These are phyloP conservation scores for Anagyrus pseudococci DNA, from an alignment of 2,888 invertebrate species.

Conservation along the genomic window DNA sequence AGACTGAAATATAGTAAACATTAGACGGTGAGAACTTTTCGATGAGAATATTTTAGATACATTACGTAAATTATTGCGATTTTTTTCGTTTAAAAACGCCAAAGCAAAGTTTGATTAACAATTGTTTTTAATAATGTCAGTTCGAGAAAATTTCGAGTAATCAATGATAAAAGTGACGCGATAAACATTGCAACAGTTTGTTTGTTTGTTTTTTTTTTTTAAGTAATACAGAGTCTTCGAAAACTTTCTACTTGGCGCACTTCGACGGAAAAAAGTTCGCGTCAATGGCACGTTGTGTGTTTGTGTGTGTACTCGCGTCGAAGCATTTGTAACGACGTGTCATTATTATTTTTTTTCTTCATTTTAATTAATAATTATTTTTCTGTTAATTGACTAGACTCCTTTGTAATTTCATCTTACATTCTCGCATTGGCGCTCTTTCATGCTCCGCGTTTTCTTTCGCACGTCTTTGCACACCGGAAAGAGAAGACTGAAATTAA, in stretches of 20 bases:
- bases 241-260: conserved; percentile 20
- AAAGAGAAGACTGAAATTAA: conserved; percentile 8
- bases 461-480: background rate
- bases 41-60: no score
- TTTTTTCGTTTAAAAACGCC: no score
- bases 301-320: no score
- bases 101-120: no score
- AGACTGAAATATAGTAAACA: no score
- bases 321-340: conserved; percentile 44
- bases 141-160: no score
- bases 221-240: background rate
- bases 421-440: conserved; percentile 7
- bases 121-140: no score
- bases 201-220: background rate
- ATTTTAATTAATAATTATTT: conserved; percentile 31
- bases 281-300: conserved; percentile 45
- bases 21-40: no score
- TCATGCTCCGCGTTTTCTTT: background rate
- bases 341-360: conserved; percentile 1
- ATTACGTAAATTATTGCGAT: no score
- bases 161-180: no score
- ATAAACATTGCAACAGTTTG: background rate
- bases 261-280: conserved; percentile 24
- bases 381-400: conserved; percentile 60
- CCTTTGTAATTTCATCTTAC: conserved; percentile 41